Base-by-base conservation (phyloP, 2,113 vertebrate species). In the Fregata magnificens region DNA sequence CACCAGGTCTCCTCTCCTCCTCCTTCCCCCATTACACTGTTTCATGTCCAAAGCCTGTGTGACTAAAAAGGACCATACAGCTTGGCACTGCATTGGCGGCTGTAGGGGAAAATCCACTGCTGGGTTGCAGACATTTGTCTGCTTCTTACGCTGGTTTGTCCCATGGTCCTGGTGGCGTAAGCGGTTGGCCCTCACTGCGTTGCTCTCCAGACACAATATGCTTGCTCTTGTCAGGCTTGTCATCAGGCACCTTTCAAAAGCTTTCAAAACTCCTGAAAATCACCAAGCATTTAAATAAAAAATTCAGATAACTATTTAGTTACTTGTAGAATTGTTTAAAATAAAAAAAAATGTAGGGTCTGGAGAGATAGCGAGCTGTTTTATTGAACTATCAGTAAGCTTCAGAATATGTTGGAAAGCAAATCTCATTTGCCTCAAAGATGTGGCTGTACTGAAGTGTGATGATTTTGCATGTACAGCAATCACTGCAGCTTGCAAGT, bases 341-440 rank as follows among this genome's bases (percentile, higher is more conserved):
- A 53, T 13, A 24, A 59, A 42, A 71, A 38, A 1, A 71, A 47
- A 22, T 49, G 10, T 53, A 40, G 38, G 9, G 7, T 38, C 15
- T 80, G 72, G n/a, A 78, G 28, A 79, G 15, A 26, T 0, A 61
- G 5, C 0, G 0, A 63, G 8, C 10, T 83, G 32, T 52, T 76
- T 82, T 44, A 76, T 25, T 76, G 36, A 52, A 13, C 47, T 32
- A 53, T 66, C 29, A 76, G 11, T 32, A 79, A 74, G 21, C 16
- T 79, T 61, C 49, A 94, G 42, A 70, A 62, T 55, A 61, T 12
- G 3, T 34, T 69, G 42, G 53, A 69, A 88, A 89, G 44, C 18
- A 65, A 86, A 87, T 42, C 32, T 29, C 11, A 16, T 62, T 58
- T 91, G 36, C 16, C 58, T 91, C n/a, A 47, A 45, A 79, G 34